These are phyloP conservation scores for Acrobasis repandana DNA, from an alignment of 2,888 invertebrate genomes.

Conservation along the genomic window DNA sequence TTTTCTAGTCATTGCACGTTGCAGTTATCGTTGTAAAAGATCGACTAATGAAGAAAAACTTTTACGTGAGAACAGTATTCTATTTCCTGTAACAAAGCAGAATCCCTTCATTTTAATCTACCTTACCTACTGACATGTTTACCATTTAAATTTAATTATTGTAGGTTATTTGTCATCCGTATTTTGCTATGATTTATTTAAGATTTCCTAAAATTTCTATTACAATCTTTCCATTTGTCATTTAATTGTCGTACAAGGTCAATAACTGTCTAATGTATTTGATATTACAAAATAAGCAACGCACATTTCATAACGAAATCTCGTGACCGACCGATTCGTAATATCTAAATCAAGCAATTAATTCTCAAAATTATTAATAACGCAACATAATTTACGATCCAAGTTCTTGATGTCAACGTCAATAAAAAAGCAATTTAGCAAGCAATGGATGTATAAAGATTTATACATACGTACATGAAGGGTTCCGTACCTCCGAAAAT, in stretches of 20 bases:
- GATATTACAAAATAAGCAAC: conserved; percentile 10
- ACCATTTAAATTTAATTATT: too few species aligned
- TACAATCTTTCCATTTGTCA: too few species aligned
- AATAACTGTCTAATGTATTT: background rate
- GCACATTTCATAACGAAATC: conserved; percentile 7
- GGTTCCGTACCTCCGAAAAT: too few species aligned
- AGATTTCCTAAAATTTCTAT: too few species aligned
- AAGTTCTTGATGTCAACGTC: conserved; percentile 2
- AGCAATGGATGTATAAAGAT: background rate
- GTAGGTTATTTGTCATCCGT: too few species aligned
- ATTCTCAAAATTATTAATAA: conserved; percentile 7
- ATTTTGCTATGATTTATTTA: too few species aligned
- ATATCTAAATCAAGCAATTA: conserved; percentile 3
- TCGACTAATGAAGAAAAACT: background rate
- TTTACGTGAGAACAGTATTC: background rate
- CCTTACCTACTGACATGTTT: too few species aligned
- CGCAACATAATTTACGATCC: conserved; percentile 1
- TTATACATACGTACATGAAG: too few species aligned
- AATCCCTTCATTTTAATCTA: background rate
- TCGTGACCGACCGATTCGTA: conserved; percentile 4
- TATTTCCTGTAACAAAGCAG: background rate
- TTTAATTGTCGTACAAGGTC: background rate
- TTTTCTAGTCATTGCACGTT: conserved; percentile 9
- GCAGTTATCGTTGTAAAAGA: conserved; percentile 6
- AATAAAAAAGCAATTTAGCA: conserved; percentile 20